Percentiles rank a stretch among this genome's conserved stretches.
Conservation (phyloP, 2,113 vertebrate genomes). For the Gorsachius goisagi region DNA sequence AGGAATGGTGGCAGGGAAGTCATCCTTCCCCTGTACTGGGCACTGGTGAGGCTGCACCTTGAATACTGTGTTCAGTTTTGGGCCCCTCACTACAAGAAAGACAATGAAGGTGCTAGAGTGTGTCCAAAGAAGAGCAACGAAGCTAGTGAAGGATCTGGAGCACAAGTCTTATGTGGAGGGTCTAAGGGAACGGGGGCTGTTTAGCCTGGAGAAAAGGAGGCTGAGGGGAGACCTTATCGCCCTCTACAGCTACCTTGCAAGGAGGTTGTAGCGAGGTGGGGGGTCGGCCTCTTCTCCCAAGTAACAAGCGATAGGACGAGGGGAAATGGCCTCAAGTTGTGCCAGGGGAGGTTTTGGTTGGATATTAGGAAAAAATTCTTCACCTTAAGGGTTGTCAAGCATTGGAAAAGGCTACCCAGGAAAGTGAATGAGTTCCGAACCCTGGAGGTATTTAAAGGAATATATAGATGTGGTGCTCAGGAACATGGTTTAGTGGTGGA, state of each 20-base stretch:
- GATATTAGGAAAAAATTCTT: neutral
- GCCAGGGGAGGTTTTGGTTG: neutral
- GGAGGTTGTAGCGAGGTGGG: neutral
- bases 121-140: neutral
- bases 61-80: neutral
- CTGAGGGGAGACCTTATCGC: fast-evolving
- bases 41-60: neutral
- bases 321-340: neutral
- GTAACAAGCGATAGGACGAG: neutral
- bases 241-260: neutral
- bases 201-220: neutral
- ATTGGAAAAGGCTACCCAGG: neutral
- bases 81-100: neutral
- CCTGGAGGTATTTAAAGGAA: neutral
- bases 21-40: fast-evolving
- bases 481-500: neutral
- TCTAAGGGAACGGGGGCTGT: fast-evolving
- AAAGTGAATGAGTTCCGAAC: neutral
- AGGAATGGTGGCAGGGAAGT: neutral
- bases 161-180: neutral
- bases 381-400: neutral
- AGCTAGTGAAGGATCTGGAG: neutral
- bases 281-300: neutral
- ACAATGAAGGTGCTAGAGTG: fast-evolving
- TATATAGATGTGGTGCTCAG: fast-evolving